These are phyloP conservation scores for Ceratotherium simum DNA, from an alignment of 2,113 vertebrate genomes.

Conservation along the genomic window DNA sequence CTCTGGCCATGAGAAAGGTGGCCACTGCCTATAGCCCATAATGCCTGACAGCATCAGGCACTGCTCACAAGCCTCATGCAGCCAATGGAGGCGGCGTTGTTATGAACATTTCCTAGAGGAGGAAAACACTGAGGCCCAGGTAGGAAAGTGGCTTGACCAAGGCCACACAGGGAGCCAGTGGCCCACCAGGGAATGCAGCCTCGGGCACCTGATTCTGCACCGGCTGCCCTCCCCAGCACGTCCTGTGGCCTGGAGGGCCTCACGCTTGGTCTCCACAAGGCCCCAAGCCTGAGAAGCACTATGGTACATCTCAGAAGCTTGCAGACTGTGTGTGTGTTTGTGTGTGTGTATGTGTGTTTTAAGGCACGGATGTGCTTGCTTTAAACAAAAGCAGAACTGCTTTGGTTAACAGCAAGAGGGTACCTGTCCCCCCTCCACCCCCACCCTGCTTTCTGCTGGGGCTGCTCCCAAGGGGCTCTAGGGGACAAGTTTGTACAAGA, in stretches of 20 bases:
- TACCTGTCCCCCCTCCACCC: neutral
- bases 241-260: neutral
- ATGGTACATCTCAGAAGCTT: neutral
- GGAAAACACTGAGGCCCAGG: neutral
- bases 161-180: neutral
- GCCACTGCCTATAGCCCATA: neutral
- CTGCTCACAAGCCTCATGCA: neutral
- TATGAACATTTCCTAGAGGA: neutral
- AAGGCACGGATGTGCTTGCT: neutral
- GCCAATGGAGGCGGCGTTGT: neutral
- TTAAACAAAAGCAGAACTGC: neutral
- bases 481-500: neutral
- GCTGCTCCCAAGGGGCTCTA: neutral
- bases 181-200: neutral
- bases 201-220: no score
- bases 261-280: neutral
- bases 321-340: neutral
- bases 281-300: neutral
- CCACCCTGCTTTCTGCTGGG: neutral
- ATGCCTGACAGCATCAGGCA: neutral
- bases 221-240: neutral
- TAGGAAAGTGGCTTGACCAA: neutral
- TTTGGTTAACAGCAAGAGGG: neutral
- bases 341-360: neutral
- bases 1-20: neutral